phyloP scores from a whole-genome alignment of 2,888 invertebrate genomes.

The Eurytoma adleriae region DNA sequence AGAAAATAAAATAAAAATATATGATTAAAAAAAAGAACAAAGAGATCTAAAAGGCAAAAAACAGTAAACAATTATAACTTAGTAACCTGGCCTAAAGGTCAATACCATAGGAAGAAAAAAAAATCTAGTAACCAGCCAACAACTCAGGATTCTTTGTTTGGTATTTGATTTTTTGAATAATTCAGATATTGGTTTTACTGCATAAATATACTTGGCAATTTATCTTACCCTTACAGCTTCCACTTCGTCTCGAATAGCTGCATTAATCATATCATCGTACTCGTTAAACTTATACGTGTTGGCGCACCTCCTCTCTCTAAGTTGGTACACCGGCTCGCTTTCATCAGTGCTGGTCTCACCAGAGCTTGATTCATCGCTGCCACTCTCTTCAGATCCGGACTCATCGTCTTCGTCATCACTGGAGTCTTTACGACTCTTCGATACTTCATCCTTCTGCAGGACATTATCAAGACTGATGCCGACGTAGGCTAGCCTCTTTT shows the following conservation, averaged over 20 bases:
- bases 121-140: too few relatives aligned
- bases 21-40: not conserved
- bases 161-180: too few relatives aligned
- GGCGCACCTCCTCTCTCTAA: conserved; percentile 87
- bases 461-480: conserved; percentile 87
- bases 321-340: conserved; percentile 88
- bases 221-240: conserved; percentile 77
- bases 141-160: too few relatives aligned
- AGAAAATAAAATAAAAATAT: not conserved
- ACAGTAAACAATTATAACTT: too few relatives aligned
- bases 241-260: conserved; percentile 89
- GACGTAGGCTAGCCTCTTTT: conserved; percentile 85
- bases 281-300: conserved; percentile 93
- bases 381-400: conserved; percentile 52
- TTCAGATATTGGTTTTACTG: not conserved
- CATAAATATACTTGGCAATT: too few relatives aligned
- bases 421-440: conserved; percentile 62
- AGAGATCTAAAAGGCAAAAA: too few relatives aligned
- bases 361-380: conserved; percentile 63
- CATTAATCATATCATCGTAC: conserved; percentile 96
- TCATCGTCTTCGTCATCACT: conserved; percentile 65
- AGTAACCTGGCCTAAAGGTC: too few relatives aligned
- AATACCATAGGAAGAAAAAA: too few relatives aligned
- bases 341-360: conserved; percentile 78
- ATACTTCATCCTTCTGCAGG: conserved; percentile 74